Percentiles rank a stretch among this genome's conserved stretches.
phyloP scores from a whole-genome alignment of 2,113 vertebrate species.

The Bambusicola thoracicus region DNA sequence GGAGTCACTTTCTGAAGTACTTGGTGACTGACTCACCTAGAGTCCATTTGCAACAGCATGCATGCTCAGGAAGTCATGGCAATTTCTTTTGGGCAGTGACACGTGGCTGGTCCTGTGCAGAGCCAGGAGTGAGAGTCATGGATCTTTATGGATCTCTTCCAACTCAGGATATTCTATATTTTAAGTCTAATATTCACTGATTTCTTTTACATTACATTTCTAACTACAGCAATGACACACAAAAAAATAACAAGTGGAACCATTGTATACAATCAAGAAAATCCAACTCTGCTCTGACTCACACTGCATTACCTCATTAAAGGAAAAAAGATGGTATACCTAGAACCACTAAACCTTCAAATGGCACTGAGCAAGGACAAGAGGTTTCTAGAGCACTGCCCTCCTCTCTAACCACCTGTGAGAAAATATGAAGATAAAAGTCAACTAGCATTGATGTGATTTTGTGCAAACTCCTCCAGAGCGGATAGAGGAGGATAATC shows the following conservation, averaged over 20 bases:
- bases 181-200: not conserved
- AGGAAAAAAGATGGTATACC: not conserved
- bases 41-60: not conserved
- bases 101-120: too few relatives aligned
- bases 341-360: not conserved
- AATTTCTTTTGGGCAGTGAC: rapidly evolving
- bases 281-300: not conserved
- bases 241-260: not conserved
- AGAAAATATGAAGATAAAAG: not conserved
- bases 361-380: conserved; percentile 2
- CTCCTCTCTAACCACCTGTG: not conserved
- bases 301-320: not conserved
- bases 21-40: not conserved
- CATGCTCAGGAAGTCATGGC: not conserved
- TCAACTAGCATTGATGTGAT: not conserved
- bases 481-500: conserved; percentile 2
- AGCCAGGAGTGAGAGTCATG: too few relatives aligned
- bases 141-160: too few relatives aligned
- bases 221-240: not conserved
- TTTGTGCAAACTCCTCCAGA: not conserved
- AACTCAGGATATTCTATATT: too few relatives aligned
- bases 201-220: not conserved
- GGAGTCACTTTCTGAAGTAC: too few relatives aligned
- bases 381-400: not conserved
- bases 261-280: not conserved